A percentile compares a stretch with the other conserved stretches of the same genome.
phyloP scores from a whole-genome alignment of 1,140 invertebrate species.

The Coenobita brevimanus region DNA sequence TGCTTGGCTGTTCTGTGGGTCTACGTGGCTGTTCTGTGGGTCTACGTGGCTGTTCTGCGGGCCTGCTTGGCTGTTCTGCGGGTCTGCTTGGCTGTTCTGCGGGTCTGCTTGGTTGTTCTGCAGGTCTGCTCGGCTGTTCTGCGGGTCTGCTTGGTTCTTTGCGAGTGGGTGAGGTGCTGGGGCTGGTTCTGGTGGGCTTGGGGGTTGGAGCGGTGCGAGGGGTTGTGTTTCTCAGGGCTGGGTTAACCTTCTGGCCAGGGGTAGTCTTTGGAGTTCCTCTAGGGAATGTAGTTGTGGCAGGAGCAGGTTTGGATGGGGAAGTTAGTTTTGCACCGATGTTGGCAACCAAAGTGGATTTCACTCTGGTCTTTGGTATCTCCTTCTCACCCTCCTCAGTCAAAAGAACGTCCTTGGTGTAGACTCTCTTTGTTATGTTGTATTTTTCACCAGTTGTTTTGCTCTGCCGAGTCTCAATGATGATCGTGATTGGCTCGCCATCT shows the following conservation, averaged over 20 bases:
- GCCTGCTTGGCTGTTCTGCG: background rate
- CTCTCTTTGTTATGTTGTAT: conserved; percentile 67
- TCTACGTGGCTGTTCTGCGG: background rate
- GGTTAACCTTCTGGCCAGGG: background rate
- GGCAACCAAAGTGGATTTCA: conserved; percentile 47
- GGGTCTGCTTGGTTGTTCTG: no score
- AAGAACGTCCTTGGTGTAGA: conserved; percentile 63
- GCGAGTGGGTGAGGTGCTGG: background rate
- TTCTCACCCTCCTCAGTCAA: conserved; percentile 65
- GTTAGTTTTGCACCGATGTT: background rate
- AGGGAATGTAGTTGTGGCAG: background rate
- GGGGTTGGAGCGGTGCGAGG: background rate
- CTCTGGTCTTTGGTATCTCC: conserved; percentile 20
- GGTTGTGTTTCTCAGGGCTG: background rate
- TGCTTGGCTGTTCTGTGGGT: background rate
- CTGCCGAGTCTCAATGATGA: conserved; percentile 66
- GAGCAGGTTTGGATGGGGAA: background rate
- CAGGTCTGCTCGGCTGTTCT: background rate
- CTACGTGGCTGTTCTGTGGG: background rate
- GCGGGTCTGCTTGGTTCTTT: background rate
- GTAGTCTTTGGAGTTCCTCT: background rate
- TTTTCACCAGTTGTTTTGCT: conserved; percentile 62
- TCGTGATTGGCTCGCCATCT: conserved; percentile 47
- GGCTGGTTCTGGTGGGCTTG: no score
- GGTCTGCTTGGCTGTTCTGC: background rate